Evolutionary conservation across 1,140 invertebrate species (phyloP), one percentile per base, ranked within the genome.

Genomic region (Mactra quadrangularis): DNA sequence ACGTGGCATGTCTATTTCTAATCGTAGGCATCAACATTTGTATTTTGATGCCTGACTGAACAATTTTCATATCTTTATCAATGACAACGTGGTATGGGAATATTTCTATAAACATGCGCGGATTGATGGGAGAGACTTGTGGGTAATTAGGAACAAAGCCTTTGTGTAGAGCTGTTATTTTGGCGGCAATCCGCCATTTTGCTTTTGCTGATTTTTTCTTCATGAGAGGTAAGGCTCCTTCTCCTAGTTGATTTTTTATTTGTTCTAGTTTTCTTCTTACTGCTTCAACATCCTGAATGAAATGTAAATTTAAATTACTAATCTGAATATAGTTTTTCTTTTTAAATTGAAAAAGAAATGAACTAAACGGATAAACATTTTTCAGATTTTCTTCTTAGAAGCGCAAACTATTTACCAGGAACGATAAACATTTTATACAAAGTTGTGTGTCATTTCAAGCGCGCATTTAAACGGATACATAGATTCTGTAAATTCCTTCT

Each of bases 1-100:
- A 64, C 1, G 76, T 64, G 90, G 94, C 22, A 29, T 79, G 74
- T 41, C 84, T 57, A 93, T 94, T 72, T 94, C 94, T 0, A 96
- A 97, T 89, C 97, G 95, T n/a, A 96, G 95, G 17, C 96, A 95
- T 89, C 62, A 90, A 27, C 27, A 70, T 79, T 33, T 79, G 77
- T 45, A 79, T 66, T 50, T 79, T 79, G 62, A 79, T 59, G 11
- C 77, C 93, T 52, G 89, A 89, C 76, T 94, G 93, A 27, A 90
- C 86, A 9, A 94, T 81, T 52, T 86, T 86, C 78, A 94, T 86
- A 11, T 91, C 85, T 22, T 81, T 60, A 81, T 93, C 89, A 72
- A 94, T 91, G 19, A 93, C 90, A 50, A 94, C 79, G 84, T 94
- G 93, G 79, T 92, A 93, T 25, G 93, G 93, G 31, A 94, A 93